A percentile compares a stretch with the other conserved stretches of the same genome.
phyloP scores from a whole-genome alignment of 2,888 invertebrate genomes.

The Aporophyla lueneburgensis region DNA sequence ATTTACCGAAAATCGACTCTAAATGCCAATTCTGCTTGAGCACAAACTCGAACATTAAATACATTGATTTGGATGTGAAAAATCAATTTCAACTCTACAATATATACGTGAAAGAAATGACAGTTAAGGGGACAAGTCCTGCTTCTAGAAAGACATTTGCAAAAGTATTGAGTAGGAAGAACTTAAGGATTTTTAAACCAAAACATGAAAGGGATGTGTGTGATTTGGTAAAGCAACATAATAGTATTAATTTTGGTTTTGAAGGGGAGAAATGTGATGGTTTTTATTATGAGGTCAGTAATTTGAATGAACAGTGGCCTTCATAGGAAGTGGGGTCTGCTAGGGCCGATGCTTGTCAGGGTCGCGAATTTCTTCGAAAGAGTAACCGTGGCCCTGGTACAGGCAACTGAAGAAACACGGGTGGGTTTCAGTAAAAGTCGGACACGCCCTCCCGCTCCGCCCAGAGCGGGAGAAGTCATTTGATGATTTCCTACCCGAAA shows the following conservation, averaged over 20 bases:
- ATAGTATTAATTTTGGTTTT: conserved; percentile 51
- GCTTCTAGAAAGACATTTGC: conserved; percentile 83
- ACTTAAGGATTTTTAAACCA: conserved; percentile 80
- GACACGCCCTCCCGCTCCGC: too few relatives aligned
- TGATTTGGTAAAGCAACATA: conserved; percentile 74
- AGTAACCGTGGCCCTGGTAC: too few relatives aligned
- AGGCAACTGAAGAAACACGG: too few relatives aligned
- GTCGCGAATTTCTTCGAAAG: too few relatives aligned
- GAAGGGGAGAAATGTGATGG: conserved; percentile 25
- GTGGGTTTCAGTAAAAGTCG: too few relatives aligned
- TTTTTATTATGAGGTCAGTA: conserved; percentile 39
- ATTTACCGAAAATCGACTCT: conserved; percentile 72
- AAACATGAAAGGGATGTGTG: conserved; percentile 79
- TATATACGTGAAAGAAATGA: conserved; percentile 76
- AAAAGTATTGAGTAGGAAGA: conserved; percentile 74
- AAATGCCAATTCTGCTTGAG: conserved; percentile 76
- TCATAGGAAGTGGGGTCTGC: conserved; percentile 16
- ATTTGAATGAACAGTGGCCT: conserved; percentile 46
- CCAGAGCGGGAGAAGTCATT: too few relatives aligned
- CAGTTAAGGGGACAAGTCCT: conserved; percentile 59
- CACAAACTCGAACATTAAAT: conserved; percentile 65
- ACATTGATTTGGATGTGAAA: conserved; percentile 76
- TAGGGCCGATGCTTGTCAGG: too few relatives aligned
- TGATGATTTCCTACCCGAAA: too few relatives aligned
- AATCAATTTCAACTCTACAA: conserved; percentile 79